Evolutionary conservation across 1,140 invertebrate genomes (phyloP).

Genomic region (Ostrea edulis): DNA sequence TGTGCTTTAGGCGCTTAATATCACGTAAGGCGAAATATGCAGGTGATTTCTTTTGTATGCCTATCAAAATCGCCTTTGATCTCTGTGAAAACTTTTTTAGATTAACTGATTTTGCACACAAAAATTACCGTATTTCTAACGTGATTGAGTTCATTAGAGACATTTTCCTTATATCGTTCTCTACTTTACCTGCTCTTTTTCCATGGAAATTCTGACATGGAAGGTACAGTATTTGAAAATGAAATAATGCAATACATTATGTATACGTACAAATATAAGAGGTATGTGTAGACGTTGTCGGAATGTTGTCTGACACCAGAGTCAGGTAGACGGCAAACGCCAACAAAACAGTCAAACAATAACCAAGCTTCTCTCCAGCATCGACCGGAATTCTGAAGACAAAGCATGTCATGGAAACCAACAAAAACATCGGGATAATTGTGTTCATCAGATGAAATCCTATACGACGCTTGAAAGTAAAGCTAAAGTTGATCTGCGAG

Average conservation of each 20-base stretch:
- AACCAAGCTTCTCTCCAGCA: constrained; percentile 57
- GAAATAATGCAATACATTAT: not conserved
- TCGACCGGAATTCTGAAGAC: constrained; percentile 52
- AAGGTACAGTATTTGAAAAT: too few relatives aligned
- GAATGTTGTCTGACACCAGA: constrained; percentile 50
- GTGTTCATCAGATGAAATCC: constrained; percentile 50
- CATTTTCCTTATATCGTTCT: too few relatives aligned
- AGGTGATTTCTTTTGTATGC: too few relatives aligned
- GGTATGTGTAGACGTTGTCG: constrained; percentile 46
- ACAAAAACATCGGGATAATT: constrained; percentile 47
- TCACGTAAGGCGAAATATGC: too few relatives aligned
- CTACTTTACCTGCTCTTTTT: too few relatives aligned
- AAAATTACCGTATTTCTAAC: too few relatives aligned
- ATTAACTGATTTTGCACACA: too few relatives aligned
- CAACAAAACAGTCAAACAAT: constrained; percentile 52
- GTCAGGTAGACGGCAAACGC: constrained; percentile 55
- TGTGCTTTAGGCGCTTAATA: too few relatives aligned
- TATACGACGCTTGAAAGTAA: constrained; percentile 39
- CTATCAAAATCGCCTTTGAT: too few relatives aligned
- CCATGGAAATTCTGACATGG: too few relatives aligned
- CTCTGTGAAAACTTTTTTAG: too few relatives aligned
- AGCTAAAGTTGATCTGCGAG: constrained; percentile 17
- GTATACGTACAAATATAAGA: constrained; percentile 46
- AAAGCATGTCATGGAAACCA: constrained; percentile 46
- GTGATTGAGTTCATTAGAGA: too few relatives aligned